A percentile compares a stretch with the other conserved stretches of the same genome.
These are phyloP conservation scores for Anastrepha ludens DNA, from an alignment of 1,140 invertebrate genomes.

Conservation along the genomic window DNA sequence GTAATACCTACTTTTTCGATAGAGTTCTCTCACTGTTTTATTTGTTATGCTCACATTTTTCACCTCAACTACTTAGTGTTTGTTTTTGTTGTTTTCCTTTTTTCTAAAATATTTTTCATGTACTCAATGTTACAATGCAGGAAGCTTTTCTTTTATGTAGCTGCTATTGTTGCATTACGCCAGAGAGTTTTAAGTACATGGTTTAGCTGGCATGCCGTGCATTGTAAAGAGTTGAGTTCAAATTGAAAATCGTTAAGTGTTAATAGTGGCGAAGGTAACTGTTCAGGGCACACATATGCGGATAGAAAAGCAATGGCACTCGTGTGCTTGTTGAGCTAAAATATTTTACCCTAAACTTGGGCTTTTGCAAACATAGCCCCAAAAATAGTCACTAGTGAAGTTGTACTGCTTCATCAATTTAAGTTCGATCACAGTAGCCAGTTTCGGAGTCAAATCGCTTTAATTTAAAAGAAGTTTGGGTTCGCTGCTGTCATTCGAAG, in stretches of 20 bases:
- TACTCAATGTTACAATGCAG: neutral
- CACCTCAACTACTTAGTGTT: neutral
- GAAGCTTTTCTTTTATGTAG: neutral
- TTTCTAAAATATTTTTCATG: conserved; percentile 13
- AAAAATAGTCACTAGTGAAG: too few species aligned
- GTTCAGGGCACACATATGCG: too few species aligned
- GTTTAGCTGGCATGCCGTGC: neutral
- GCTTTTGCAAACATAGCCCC: too few species aligned
- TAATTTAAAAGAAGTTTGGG: too few species aligned
- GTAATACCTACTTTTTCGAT: conserved; percentile 17
- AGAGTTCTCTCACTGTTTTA: neutral
- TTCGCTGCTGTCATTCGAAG: too few species aligned
- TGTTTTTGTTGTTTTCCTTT: neutral
- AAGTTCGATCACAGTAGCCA: too few species aligned
- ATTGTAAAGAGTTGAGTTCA: neutral
- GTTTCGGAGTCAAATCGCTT: too few species aligned
- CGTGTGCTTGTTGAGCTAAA: too few species aligned
- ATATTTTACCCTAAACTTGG: too few species aligned
- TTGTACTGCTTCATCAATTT: too few species aligned
- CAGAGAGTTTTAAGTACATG: neutral
- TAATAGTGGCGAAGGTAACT: neutral
- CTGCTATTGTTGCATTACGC: too few species aligned
- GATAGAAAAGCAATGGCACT: too few species aligned
- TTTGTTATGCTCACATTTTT: neutral
- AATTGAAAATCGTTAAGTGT: neutral